Evolutionary conservation across 2,888 invertebrate genomes (phyloP), one percentile per base, ranked within the genome.

Genomic region (Clusia tigrina): DNA sequence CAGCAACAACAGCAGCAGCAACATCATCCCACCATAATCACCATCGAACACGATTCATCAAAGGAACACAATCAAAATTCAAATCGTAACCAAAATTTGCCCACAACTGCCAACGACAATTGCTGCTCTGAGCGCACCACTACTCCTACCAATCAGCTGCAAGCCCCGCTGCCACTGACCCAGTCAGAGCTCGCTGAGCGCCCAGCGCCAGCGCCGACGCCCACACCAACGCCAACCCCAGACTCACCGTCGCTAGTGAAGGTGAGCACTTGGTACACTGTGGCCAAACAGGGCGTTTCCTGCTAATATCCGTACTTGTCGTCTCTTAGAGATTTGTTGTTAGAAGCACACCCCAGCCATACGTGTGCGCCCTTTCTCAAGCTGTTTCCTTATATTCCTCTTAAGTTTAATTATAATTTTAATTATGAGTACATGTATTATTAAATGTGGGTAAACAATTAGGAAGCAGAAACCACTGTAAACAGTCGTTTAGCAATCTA

Each of bases 251-350:
- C 84, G 38, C 69, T 84, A 74, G 83, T 84, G 54, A 80, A 75
- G 65, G 84, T 84, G 67, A 80, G 82, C 74, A 81, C 83, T 61
- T 84, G 83, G 83, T 84, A 84, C 57, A 84, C 84, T 58, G 84
- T 84, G 69, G 81, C 84, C 69, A 84, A 84, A 73, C 84, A 83
- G 78, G 83, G 84, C 69, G 81, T 84, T 69, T 83, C 84, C 70
- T 84, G 84, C 79, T 84, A 83, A 77, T 74, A 68, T 62, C n/a
- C n/a, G n/a, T n/a, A n/a, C n/a, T n/a, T n/a, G n/a, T n/a, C 12
- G 32, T 32, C n/a, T n/a, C n/a, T n/a, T n/a, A n/a, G n/a, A n/a
- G n/a, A n/a, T n/a, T n/a, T n/a, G n/a, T n/a, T n/a, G n/a, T n/a
- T n/a, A 10, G 37, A 37, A 37, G 37, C 37, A 37, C 37, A 37